Percentiles rank a stretch among this genome's conserved stretches.
Evolutionary conservation across 2,888 invertebrate genomes (phyloP).

Genomic region (Phytoseiulus persimilis): DNA sequence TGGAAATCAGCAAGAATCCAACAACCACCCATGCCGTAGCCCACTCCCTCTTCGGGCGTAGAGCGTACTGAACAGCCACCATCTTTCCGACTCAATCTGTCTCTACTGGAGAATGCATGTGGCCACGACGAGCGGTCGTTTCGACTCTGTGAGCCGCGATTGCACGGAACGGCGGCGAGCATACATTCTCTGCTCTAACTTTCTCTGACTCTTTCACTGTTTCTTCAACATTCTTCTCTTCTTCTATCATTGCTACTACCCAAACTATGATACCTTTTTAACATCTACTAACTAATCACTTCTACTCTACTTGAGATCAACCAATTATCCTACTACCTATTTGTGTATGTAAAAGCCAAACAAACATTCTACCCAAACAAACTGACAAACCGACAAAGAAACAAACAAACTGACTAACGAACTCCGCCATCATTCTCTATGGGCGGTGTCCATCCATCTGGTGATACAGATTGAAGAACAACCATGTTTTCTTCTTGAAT

Average conservation of each 20-base stretch:
- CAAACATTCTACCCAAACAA: slow-evolving; percentile 10
- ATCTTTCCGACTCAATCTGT: slow-evolving; percentile 32
- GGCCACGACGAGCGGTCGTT: background rate
- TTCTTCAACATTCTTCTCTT: slow-evolving; percentile 34
- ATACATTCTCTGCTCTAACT: slow-evolving; percentile 6
- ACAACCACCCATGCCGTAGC: slow-evolving; percentile 5
- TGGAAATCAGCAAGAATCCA: background rate
- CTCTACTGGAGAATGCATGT: background rate
- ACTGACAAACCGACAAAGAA: background rate
- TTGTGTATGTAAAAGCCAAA: slow-evolving; percentile 7
- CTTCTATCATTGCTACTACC: slow-evolving; percentile 23
- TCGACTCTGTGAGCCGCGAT: background rate
- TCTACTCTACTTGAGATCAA: slow-evolving; percentile 9
- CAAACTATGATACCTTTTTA: slow-evolving; percentile 18
- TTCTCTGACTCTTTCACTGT: slow-evolving; percentile 36
- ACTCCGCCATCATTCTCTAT: background rate
- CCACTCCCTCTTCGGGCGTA: slow-evolving; percentile 26
- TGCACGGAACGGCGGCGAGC: background rate
- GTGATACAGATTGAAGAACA: background rate
- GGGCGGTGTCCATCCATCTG: slow-evolving; percentile 32
- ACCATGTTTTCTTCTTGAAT: background rate
- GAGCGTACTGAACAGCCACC: slow-evolving; percentile 16
- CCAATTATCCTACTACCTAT: slow-evolving; percentile 33
- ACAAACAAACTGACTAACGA: background rate
- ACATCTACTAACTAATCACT: slow-evolving; percentile 20